Conservation (phyloP, 2,888 invertebrate species). For the Pyrocoelia pectoralis region DNA sequence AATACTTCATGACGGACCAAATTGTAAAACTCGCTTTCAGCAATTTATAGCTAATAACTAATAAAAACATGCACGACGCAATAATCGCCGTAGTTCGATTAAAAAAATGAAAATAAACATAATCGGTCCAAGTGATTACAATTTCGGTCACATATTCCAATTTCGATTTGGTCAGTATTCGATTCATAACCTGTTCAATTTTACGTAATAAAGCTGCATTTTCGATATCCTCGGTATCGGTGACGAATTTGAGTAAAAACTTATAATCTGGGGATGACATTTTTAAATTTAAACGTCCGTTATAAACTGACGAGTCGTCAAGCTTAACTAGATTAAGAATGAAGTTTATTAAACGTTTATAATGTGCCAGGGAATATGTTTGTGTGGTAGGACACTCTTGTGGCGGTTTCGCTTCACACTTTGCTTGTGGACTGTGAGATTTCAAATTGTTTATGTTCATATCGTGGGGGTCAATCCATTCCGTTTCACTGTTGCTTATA, state of each 20-base stretch:
- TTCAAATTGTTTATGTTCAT: background rate
- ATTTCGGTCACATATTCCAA: slow-evolving; percentile 8
- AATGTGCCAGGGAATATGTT: slow-evolving; percentile 26
- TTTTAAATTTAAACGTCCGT: slow-evolving; percentile 26
- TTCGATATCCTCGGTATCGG: background rate
- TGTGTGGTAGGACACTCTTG: background rate
- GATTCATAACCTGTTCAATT: slow-evolving; percentile 28
- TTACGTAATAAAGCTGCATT: slow-evolving; percentile 24
- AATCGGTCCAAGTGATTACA: slow-evolving; percentile 30
- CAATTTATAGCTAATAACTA: slow-evolving; percentile 34
- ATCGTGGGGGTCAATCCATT: slow-evolving; percentile 14
- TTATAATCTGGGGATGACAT: slow-evolving; percentile 24
- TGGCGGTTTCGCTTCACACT: background rate
- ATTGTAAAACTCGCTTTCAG: slow-evolving; percentile 34
- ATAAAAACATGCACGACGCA: slow-evolving; percentile 22
- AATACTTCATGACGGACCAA: slow-evolving; percentile 31
- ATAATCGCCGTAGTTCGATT: slow-evolving; percentile 29
- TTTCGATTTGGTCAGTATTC: slow-evolving; percentile 13
- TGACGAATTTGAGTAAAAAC: slow-evolving; percentile 22
- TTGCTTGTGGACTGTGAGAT: too few relatives aligned
- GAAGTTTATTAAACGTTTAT: slow-evolving; percentile 32
- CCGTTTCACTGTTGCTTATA: background rate
- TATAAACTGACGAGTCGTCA: slow-evolving; percentile 14
- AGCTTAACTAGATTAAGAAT: slow-evolving; percentile 16
- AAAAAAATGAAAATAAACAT: slow-evolving; percentile 30